Conservation (phyloP, 2,797 vertebrate genomes). For the Danionella dracula region DNA sequence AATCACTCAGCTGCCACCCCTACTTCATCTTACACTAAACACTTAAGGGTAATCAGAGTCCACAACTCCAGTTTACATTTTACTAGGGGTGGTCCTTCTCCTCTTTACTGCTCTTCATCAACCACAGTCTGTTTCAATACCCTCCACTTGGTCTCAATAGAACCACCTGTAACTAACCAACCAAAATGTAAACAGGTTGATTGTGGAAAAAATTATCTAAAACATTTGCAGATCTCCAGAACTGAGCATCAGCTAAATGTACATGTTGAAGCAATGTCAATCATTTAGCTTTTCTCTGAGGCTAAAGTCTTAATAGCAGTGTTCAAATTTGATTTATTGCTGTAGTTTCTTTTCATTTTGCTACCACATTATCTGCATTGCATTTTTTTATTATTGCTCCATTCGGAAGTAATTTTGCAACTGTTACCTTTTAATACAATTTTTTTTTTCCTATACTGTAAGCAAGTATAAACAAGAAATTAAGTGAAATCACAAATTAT, state of each 20-base stretch:
- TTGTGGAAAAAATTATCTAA: not conserved
- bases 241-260: not conserved
- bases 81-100: constrained; percentile 29
- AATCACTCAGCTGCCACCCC: constrained; percentile 21
- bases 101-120: constrained; percentile 14
- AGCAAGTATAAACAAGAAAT: no score
- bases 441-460: no score
- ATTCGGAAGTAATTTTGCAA: no score
- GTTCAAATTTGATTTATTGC: no score
- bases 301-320: not conserved
- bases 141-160: not conserved
- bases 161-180: not conserved
- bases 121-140: constrained; percentile 7
- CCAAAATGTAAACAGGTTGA: not conserved
- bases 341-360: no score
- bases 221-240: not conserved
- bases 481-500: no score
- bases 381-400: no score
- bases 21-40: constrained; percentile 17
- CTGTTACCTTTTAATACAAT: no score
- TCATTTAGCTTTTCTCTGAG: not conserved
- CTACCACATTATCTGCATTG: no score
- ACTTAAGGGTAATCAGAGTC: constrained; percentile 13
- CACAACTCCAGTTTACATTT: constrained; percentile 33
- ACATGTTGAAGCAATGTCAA: not conserved